A percentile compares a stretch with the other conserved stretches of the same genome.
phyloP scores from a whole-genome alignment of 2,888 invertebrate genomes.

The Metellina segmentata region DNA sequence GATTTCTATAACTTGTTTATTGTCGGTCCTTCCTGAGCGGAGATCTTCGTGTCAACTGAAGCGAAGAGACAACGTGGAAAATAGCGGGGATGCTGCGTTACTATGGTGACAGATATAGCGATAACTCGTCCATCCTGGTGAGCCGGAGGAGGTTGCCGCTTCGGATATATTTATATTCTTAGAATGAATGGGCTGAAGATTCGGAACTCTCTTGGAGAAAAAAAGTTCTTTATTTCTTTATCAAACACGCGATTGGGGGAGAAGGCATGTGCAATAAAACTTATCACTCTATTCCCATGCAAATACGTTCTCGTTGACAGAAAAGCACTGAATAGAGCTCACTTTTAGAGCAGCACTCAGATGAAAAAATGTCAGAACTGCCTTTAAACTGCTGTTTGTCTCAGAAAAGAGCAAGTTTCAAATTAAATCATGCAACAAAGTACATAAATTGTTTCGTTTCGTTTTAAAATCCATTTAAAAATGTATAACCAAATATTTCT shows the following conservation, averaged over 20 bases:
- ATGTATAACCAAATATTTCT: too few species aligned
- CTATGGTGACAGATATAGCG: slow-evolving; percentile 68
- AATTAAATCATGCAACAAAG: background rate
- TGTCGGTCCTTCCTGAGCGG: slow-evolving; percentile 39
- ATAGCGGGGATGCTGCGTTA: slow-evolving; percentile 74
- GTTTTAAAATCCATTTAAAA: background rate
- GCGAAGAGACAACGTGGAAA: slow-evolving; percentile 71
- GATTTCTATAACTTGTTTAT: slow-evolving; percentile 60
- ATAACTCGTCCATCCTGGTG: slow-evolving; percentile 69
- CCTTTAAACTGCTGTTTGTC: background rate
- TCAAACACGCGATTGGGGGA: background rate
- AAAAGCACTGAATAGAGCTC: background rate
- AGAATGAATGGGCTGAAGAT: slow-evolving; percentile 34
- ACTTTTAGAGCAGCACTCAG: background rate
- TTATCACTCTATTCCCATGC: slow-evolving; percentile 38
- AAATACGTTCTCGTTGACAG: slow-evolving; percentile 23
- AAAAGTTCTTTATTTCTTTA: slow-evolving; percentile 54
- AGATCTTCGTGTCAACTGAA: slow-evolving; percentile 70
- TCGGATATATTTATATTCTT: slow-evolving; percentile 35
- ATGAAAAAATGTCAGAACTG: background rate
- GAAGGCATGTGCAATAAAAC: slow-evolving; percentile 31
- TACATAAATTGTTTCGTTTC: background rate
- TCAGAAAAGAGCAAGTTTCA: background rate
- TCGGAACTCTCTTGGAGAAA: slow-evolving; percentile 5
- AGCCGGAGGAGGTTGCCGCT: slow-evolving; percentile 44